phyloP scores from a whole-genome alignment of 2,888 invertebrate genomes.

The Pelosia muscerda region DNA sequence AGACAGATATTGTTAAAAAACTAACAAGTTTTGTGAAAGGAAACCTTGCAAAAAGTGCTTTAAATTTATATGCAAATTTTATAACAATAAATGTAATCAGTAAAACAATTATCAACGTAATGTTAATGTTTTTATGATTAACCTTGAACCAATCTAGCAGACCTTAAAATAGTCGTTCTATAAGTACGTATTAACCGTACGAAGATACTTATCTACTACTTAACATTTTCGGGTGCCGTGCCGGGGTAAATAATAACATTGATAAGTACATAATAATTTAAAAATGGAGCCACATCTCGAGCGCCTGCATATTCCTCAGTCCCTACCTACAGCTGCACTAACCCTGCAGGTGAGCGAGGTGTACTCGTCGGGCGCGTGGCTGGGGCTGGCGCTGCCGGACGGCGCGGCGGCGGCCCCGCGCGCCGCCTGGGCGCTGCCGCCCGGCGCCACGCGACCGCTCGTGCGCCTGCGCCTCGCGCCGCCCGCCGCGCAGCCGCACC shows the following conservation, averaged over 20 bases:
- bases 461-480: conserved; percentile 80
- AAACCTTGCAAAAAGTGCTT: not conserved
- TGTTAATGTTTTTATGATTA: not conserved
- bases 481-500: conserved; percentile 24
- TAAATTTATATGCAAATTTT: not conserved
- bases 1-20: not conserved
- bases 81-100: not conserved
- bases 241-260: too few species aligned
- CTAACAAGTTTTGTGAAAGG: not conserved
- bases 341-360: conserved; percentile 92
- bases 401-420: conserved; percentile 93
- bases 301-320: too few species aligned
- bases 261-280: too few species aligned
- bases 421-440: conserved; percentile 95
- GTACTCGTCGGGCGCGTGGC: conserved; percentile 96
- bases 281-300: too few species aligned
- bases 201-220: too few species aligned
- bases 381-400: conserved; percentile 95
- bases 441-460: conserved; percentile 94
- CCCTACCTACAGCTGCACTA: too few species aligned
- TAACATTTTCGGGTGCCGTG: not conserved
- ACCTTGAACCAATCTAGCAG: not conserved
- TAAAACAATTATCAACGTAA: not conserved
- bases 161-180: not conserved
- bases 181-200: not conserved